Evolutionary conservation across 2,797 vertebrate species (phyloP).

Genomic region (Rhinophrynus dorsalis): DNA sequence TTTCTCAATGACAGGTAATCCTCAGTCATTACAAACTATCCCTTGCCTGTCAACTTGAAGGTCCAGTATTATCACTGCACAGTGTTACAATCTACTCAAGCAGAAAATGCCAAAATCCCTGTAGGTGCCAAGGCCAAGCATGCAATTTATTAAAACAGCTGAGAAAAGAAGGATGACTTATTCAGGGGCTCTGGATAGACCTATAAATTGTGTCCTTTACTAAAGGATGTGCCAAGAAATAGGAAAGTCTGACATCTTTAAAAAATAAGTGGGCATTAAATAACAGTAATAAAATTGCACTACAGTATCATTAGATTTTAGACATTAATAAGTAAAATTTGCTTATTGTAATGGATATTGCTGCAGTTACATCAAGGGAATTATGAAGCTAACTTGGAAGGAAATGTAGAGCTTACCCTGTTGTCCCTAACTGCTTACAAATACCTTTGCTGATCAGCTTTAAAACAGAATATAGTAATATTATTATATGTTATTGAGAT

Average conservation of each 20-base stretch:
- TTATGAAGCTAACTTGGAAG: no score
- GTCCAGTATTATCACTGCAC: no score
- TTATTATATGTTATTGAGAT: no score
- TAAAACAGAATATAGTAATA: no score
- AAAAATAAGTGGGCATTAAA: constrained; percentile 43
- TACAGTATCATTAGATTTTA: constrained; percentile 28
- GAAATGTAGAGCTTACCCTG: no score
- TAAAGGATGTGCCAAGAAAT: constrained; percentile 27
- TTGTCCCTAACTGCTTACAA: no score
- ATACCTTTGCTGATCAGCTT: no score
- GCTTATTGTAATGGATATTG: constrained; percentile 14
- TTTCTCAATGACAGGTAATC: no score
- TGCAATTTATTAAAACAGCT: constrained; percentile 7
- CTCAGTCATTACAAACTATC: no score
- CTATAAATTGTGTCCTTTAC: constrained; percentile 29
- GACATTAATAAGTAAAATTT: constrained; percentile 23
- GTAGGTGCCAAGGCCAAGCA: neutral
- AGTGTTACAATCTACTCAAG: neutral
- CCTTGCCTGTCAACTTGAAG: no score
- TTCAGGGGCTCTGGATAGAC: constrained; percentile 16
- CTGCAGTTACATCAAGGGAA: constrained; percentile 5
- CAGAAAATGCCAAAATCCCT: neutral
- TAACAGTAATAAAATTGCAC: constrained; percentile 37
- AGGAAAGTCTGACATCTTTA: constrained; percentile 31
- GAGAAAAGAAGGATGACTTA: constrained; percentile 7